Evolutionary conservation across 2,797 vertebrate genomes (phyloP), one percentile per base, ranked within the genome.

Genomic region (Crax fasciolata): DNA sequence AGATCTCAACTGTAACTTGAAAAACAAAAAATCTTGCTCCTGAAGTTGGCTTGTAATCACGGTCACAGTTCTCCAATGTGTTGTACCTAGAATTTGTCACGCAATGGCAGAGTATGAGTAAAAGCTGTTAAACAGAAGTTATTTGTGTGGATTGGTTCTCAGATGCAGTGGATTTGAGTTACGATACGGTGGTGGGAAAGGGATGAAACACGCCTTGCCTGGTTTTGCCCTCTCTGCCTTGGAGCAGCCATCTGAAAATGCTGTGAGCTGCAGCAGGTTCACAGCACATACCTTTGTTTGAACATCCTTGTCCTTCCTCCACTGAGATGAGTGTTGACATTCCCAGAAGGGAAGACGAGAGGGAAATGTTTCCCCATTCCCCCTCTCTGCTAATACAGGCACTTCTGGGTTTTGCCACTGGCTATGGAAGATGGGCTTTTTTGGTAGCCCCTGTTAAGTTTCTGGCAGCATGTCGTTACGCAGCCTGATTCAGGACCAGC

Each of bases 21-120:
- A 87, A 87, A 92, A 28, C n/a, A 82, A 78, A 90, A 28, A 61
- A 41, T 23, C 62, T 61, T 51, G 62, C 41, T 80, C 52, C 54
- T 24, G 4, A 7, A 30, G 43, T 35, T 54, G 48, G 16, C n/a
- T 68, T 63, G 12, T 71, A 51, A 21, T 84, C 15, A 13, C 32
- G 32, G 43, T 67, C 10, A 2, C 63, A 58, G 1, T 89, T 86
- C 59, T 79, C 43, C 3, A 1, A 0, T 35, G 54, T 28, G 57
- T 87, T 81, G 24, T 38, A 84, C 49, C n/a, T 90, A 57, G 59
- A n/a, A 58, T 43, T 28, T 74, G 77, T 83, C 28, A 12, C 20
- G 23, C 0, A 1, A 6, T 51, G 35, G 18, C 39, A 58, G 41
- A 18, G 24, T 62, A 48, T 35, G 58, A 73, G 57, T 62, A 70